Evolutionary conservation across 1,140 invertebrate species (phyloP).

Genomic region (Anagrus nilaparvatae): DNA sequence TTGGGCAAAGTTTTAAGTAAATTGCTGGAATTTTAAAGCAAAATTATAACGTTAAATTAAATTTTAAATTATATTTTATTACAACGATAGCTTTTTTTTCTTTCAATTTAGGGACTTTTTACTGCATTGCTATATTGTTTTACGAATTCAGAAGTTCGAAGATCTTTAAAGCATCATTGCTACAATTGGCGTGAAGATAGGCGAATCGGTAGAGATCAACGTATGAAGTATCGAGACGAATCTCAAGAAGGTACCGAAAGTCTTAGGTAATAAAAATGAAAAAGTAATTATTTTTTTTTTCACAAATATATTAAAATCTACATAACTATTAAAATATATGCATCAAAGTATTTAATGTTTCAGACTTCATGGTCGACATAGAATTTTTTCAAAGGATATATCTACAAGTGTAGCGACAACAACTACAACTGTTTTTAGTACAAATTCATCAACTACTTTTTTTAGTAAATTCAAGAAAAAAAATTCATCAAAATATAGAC

Average conservation of each 20-base stretch:
- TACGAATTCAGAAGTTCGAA: conserved; percentile 83
- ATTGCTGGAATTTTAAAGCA: too few species aligned
- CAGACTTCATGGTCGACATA: conserved; percentile 55
- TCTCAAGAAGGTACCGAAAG: too few species aligned
- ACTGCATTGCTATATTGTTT: conserved; percentile 87
- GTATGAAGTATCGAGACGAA: too few species aligned
- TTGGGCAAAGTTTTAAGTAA: too few species aligned
- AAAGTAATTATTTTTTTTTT: too few species aligned
- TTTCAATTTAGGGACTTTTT: conserved; percentile 80
- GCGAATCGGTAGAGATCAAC: conserved; percentile 31
- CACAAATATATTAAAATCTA: too few species aligned
- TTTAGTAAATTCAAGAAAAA: conserved; percentile 29
- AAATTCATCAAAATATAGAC: conserved; percentile 28
- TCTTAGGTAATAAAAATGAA: too few species aligned
- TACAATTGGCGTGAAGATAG: conserved; percentile 65
- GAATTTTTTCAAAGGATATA: conserved; percentile 51
- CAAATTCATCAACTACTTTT: conserved; percentile 32
- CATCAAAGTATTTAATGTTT: conserved; percentile 11
- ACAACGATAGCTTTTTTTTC: too few species aligned
- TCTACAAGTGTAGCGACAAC: conserved; percentile 60
- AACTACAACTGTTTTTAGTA: conserved; percentile 52
- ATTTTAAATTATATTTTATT: too few species aligned
- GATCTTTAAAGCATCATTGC: conserved; percentile 69
- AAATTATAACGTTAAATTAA: too few species aligned
- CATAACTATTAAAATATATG: too few species aligned